phyloP scores from a whole-genome alignment of 2,797 vertebrate genomes.

The Chelidonichthys spinosus region DNA sequence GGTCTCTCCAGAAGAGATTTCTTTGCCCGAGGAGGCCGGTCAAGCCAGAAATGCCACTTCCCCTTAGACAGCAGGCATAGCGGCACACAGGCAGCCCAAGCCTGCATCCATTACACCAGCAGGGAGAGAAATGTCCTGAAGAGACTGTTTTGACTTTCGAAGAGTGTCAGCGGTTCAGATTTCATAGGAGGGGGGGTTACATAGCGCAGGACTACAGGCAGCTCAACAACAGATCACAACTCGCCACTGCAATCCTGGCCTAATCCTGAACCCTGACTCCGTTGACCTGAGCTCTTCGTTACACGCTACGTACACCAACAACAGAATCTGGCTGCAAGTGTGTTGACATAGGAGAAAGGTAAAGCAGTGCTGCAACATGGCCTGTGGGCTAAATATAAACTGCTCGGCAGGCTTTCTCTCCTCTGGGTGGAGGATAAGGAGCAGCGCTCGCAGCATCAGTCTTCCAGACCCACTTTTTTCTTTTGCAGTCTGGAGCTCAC shows the following conservation, averaged over 20 bases:
- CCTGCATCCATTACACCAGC: constrained; percentile 53
- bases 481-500: constrained; percentile 61
- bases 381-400: constrained; percentile 82
- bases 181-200: constrained; percentile 56
- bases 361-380: constrained; percentile 65
- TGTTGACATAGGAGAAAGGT: constrained; percentile 72
- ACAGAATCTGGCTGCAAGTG: constrained; percentile 62
- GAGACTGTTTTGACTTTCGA: constrained; percentile 71
- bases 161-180: constrained; percentile 66
- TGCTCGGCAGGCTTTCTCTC: constrained; percentile 69
- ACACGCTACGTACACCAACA: constrained; percentile 11
- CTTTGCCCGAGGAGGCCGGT: constrained; percentile 37
- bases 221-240: constrained; percentile 56
- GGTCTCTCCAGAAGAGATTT: constrained; percentile 47
- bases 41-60: constrained; percentile 71
- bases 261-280: constrained; percentile 62
- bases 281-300: constrained; percentile 46
- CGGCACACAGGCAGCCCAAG: constrained; percentile 49
- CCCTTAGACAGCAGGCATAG: constrained; percentile 42
- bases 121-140: constrained; percentile 51
- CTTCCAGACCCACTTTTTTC: constrained; percentile 81
- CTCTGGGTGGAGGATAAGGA: constrained; percentile 71
- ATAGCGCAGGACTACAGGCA: constrained; percentile 38
- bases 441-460: constrained; percentile 75
- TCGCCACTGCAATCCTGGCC: constrained; percentile 33